Evolutionary conservation across 2,888 invertebrate genomes (phyloP).

Genomic region (Mylabris sibirica): DNA sequence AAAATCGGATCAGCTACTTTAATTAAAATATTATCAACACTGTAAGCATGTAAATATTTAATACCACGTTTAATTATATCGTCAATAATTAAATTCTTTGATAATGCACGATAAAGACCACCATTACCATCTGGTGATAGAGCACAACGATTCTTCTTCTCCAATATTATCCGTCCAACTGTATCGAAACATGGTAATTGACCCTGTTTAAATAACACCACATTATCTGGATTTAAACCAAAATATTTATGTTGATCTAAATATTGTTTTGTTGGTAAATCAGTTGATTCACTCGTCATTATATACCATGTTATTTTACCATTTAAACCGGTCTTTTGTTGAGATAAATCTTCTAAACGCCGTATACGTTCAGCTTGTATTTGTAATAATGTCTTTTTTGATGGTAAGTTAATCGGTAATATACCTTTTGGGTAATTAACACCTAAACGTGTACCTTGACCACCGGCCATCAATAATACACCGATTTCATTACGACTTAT

Average conservation of each 20-base stretch:
- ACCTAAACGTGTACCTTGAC: constrained; percentile 96
- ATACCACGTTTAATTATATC: constrained; percentile 84
- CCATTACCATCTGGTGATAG: constrained; percentile 93
- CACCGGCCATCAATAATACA: constrained; percentile 93
- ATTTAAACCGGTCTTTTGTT: constrained; percentile 68
- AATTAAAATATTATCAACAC: constrained; percentile 97
- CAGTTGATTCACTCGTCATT: constrained; percentile 97
- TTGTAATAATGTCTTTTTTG: constrained; percentile 88
- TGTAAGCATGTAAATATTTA: constrained; percentile 91
- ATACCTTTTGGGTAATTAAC: constrained; percentile 96
- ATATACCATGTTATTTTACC: constrained; percentile 84
- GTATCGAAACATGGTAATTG: constrained; percentile 92
- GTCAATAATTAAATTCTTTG: constrained; percentile 75
- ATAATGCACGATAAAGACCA: constrained; percentile 82
- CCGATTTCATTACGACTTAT: constrained; percentile 75
- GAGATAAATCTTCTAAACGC: constrained; percentile 73
- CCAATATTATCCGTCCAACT: constrained; percentile 91
- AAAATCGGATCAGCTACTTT: constrained; percentile 98
- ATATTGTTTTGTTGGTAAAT: constrained; percentile 81
- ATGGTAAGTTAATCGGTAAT: constrained; percentile 91
- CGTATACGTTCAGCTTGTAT: constrained; percentile 93
- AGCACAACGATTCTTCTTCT: constrained; percentile 79
- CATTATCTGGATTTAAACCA: constrained; percentile 80
- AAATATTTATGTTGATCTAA: constrained; percentile 84
- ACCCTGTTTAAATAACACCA: constrained; percentile 91